phyloP scores from a whole-genome alignment of 1,140 invertebrate genomes.

The Bombus affinis region DNA sequence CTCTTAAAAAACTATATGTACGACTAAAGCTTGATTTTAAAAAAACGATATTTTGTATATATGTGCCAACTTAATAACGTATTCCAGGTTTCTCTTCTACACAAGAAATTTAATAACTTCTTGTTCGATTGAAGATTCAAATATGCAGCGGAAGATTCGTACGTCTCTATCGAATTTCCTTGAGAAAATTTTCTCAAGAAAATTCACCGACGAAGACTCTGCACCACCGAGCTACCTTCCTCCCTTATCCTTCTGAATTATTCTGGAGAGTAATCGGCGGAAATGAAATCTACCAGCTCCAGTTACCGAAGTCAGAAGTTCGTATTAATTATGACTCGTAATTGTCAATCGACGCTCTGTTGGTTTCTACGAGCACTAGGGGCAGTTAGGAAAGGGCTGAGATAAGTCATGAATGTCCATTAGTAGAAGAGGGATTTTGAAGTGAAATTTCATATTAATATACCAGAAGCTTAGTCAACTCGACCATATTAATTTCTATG shows the following conservation, averaged over 20 bases:
- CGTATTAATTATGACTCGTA: constrained; percentile 54
- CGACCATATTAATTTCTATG: not conserved
- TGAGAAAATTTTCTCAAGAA: not conserved
- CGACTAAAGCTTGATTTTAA: too few species aligned
- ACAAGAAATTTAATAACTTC: not conserved
- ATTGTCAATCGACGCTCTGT: constrained; percentile 33
- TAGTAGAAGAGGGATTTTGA: not conserved
- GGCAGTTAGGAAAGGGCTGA: not conserved
- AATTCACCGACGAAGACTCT: not conserved
- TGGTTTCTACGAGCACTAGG: constrained; percentile 7
- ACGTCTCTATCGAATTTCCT: not conserved
- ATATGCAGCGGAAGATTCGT: not conserved
- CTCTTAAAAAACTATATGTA: too few species aligned
- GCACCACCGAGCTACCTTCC: not conserved
- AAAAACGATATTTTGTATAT: not conserved
- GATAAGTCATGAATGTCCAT: not conserved
- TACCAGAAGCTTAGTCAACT: not conserved
- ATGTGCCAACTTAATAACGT: too few species aligned
- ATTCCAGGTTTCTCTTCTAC: too few species aligned
- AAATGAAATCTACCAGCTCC: constrained; percentile 48
- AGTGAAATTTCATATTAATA: not conserved
- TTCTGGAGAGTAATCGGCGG: constrained; percentile 43
- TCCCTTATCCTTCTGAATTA: constrained; percentile 20
- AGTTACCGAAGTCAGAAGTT: constrained; percentile 39
- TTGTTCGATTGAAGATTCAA: not conserved